Percentiles rank a stretch among this genome's conserved stretches.
Evolutionary conservation across 2,797 vertebrate species (phyloP).

Genomic region (Valencia hispanica): DNA sequence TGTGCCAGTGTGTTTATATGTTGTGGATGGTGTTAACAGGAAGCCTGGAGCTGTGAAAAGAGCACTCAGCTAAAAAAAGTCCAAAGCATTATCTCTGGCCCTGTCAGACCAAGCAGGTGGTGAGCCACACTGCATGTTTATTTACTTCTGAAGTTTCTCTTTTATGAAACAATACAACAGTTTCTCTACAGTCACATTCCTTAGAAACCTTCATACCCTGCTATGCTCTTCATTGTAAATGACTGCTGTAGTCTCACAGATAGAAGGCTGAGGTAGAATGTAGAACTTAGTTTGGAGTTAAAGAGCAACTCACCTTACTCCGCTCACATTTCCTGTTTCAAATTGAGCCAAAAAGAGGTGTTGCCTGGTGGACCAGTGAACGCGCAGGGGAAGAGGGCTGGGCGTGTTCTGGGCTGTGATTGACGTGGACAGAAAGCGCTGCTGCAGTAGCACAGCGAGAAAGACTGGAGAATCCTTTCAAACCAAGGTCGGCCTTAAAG

Average conservation of each 20-base stretch:
- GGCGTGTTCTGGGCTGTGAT: no score
- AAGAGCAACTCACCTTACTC: no score
- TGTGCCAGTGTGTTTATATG: constrained; percentile 28
- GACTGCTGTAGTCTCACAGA: constrained; percentile 13
- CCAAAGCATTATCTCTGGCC: constrained; percentile 45
- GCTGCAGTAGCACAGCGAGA: no score
- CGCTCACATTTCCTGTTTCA: no score
- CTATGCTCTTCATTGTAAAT: constrained; percentile 30
- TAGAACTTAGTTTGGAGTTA: not conserved
- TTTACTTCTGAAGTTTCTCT: constrained; percentile 16
- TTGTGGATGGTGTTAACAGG: constrained; percentile 55
- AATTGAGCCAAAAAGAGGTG: no score
- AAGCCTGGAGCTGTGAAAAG: constrained; percentile 53
- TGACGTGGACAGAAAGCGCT: no score
- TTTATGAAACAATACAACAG: constrained; percentile 34
- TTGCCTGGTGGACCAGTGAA: no score
- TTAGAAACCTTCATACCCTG: constrained; percentile 6
- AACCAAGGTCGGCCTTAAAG: constrained; percentile 7
- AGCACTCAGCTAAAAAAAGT: constrained; percentile 28
- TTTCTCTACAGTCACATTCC: constrained; percentile 31
- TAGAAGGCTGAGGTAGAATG: constrained; percentile 9
- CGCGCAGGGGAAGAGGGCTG: no score
- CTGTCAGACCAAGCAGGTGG: constrained; percentile 45
- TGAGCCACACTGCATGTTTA: not conserved
- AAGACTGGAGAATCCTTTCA: constrained; percentile 14